Base-by-base conservation (phyloP, 37 sponge, comb jelly and placozoan species). In the Diacarnus erythraeanus region DNA sequence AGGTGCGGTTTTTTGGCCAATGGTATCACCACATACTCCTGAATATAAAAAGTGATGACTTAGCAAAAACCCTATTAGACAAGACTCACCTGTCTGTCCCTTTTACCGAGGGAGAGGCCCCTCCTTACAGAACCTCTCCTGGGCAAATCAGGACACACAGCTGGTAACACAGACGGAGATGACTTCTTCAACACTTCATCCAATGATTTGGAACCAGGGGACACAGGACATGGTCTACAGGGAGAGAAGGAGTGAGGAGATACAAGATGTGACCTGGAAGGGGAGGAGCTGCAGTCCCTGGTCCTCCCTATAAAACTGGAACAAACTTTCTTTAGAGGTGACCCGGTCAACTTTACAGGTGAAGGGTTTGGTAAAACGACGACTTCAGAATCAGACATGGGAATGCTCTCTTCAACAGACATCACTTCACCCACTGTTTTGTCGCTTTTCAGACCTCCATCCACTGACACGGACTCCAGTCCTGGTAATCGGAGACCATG, bases 11-110 rank as follows among this genome's bases (percentile, higher is more conserved):
- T 77, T 79, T 85, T 77, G 25, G 56, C 37, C n/a, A 63, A 57
- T 2, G 84, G 84, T 3, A 39, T 43, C 51, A 47, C 51, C 51
- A 84, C 84, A 84, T 75, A 84, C 54, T 63, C 20, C 64, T 63
- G 20, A 8, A 63, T 12, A 47, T 12, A 47, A 12, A n/a, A n/a
- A n/a, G n/a, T n/a, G n/a, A n/a, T n/a, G n/a, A n/a, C n/a, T n/a
- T n/a, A n/a, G n/a, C n/a, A n/a, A n/a, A n/a, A n/a, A n/a, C n/a
- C n/a, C n/a, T n/a, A n/a, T n/a, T n/a, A n/a, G n/a, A n/a, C n/a
- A n/a, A n/a, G n/a, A n/a, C n/a, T n/a, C n/a, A n/a, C n/a, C n/a
- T n/a, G n/a, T n/a, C n/a, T n/a, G n/a, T n/a, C n/a, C n/a, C n/a
- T n/a, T 47, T 47, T 47, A 15, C 12, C 51, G 12, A 15, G 51